Conservation (phyloP, 2,888 invertebrate species). For the Aleiodes alternator region DNA sequence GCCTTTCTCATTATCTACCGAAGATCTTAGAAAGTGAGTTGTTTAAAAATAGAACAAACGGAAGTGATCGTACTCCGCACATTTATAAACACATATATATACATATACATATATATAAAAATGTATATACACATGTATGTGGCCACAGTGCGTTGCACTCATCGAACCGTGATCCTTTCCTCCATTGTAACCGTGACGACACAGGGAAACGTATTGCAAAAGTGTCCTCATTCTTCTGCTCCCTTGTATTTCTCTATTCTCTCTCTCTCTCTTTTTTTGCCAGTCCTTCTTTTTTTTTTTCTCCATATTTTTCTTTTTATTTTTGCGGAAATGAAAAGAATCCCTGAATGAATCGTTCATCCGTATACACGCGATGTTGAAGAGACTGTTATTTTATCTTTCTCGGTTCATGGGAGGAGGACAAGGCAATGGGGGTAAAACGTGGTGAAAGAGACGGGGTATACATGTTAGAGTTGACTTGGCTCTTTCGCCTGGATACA, state of each 20-base stretch:
- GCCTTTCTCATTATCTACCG: conserved; percentile 28
- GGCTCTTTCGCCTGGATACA: conserved; percentile 45
- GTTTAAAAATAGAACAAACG: conserved; percentile 44
- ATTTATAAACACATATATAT: conserved; percentile 19
- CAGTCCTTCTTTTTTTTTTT: conserved; percentile 8
- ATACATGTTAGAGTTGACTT: conserved; percentile 40
- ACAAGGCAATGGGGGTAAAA: conserved; percentile 1
- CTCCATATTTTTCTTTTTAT: not conserved
- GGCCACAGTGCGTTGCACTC: conserved; percentile 39
- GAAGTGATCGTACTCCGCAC: conserved; percentile 30
- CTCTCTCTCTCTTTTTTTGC: not conserved
- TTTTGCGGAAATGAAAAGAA: conserved; percentile 40
- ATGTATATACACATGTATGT: conserved; percentile 2
- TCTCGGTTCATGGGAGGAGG: conserved; percentile 11
- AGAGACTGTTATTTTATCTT: conserved; percentile 25
- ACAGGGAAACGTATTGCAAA: conserved; percentile 27
- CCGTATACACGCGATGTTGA: conserved; percentile 30
- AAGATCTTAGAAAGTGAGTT: conserved; percentile 45
- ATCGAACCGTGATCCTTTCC: conserved; percentile 41
- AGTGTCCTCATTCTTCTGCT: conserved; percentile 29
- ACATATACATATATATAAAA: conserved; percentile 3
- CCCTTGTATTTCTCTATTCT: conserved; percentile 16
- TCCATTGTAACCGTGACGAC: conserved; percentile 38
- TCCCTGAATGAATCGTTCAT: conserved; percentile 47
- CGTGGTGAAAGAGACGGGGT: conserved; percentile 10